Percentiles rank a stretch among this genome's conserved stretches.
Evolutionary conservation across 2,888 invertebrate genomes (phyloP).

Genomic region (Actias luna): DNA sequence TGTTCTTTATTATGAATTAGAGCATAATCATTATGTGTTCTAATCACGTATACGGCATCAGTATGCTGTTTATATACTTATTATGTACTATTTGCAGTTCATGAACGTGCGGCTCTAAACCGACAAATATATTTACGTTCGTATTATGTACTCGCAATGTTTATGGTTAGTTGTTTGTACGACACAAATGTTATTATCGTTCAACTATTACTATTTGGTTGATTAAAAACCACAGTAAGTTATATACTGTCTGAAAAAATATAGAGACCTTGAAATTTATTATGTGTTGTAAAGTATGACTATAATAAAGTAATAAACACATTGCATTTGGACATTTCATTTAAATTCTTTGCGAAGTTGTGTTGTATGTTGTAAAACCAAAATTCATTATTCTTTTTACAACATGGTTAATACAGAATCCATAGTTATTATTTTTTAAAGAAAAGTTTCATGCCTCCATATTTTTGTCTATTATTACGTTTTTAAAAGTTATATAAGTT

Average conservation of each 20-base stretch:
- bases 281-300: conserved; percentile 8
- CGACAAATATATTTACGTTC: conserved; percentile 36
- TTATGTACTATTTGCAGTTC: conserved; percentile 31
- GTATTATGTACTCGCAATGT: conserved; percentile 18
- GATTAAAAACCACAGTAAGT: neutral
- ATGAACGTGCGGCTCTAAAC: conserved; percentile 28
- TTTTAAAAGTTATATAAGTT: neutral
- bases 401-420: neutral
- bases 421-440: neutral
- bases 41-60: conserved; percentile 19
- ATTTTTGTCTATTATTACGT: neutral
- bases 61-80: conserved; percentile 3
- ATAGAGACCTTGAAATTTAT: conserved; percentile 18
- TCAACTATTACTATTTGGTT: conserved; percentile 5
- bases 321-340: neutral
- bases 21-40: conserved; percentile 19
- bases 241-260: neutral
- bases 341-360: neutral
- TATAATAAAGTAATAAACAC: conserved; percentile 5
- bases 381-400: neutral
- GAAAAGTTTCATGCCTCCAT: neutral
- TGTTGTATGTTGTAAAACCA: neutral
- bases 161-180: conserved; percentile 14
- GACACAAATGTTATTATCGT: conserved; percentile 7
- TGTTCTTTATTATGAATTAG: conserved; percentile 17